phyloP scores from a whole-genome alignment of 1,140 invertebrate genomes.

The Nephila pilipes region DNA sequence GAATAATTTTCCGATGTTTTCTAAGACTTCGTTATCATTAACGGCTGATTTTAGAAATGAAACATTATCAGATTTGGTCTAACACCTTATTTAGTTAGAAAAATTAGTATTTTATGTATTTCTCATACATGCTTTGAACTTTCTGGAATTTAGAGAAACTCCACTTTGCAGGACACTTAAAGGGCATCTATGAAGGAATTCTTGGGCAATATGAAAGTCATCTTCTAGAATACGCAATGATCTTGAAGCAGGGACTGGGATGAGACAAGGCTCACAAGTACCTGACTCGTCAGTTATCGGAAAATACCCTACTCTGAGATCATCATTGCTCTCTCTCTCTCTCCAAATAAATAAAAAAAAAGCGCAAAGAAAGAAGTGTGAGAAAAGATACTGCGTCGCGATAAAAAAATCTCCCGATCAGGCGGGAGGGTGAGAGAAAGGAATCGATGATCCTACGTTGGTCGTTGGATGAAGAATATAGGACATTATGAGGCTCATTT shows the following conservation, averaged over 20 bases:
- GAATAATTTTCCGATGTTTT: no score
- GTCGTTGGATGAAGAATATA: constrained; percentile 66
- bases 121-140: no score
- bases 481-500: constrained; percentile 70
- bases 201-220: constrained; percentile 5
- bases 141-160: no score
- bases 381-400: constrained; percentile 22
- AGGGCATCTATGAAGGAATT: no score
- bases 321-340: constrained; percentile 25
- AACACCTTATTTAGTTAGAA: no score
- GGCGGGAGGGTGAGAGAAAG: constrained; percentile 7
- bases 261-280: not conserved
- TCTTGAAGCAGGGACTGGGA: not conserved
- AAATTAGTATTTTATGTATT: no score
- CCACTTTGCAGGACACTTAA: no score
- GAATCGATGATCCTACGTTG: constrained; percentile 63
- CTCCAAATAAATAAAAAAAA: not conserved
- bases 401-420: constrained; percentile 41
- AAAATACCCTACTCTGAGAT: constrained; percentile 52
- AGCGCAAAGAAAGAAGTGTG: not conserved
- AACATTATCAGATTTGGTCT: no score
- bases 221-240: constrained; percentile 8
- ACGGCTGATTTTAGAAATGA: no score
- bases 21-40: no score
- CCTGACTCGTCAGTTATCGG: constrained; percentile 33